Conservation (phyloP, 2,888 invertebrate genomes). For the Conistra vaccinii region DNA sequence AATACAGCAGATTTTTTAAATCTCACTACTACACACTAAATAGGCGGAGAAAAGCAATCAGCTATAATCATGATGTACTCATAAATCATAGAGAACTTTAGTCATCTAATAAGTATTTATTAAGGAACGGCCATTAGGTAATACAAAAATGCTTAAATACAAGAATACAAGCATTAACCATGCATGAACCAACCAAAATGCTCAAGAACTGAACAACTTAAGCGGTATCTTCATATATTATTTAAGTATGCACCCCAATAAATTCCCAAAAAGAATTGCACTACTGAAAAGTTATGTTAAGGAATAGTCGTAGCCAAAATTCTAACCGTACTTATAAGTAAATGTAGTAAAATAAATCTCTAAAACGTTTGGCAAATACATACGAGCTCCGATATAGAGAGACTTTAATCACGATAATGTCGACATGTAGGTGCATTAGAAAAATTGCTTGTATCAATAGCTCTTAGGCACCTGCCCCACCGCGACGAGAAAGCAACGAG, state of each 20-base stretch:
- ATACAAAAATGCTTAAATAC: background rate
- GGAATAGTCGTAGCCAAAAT: slow-evolving; percentile 61
- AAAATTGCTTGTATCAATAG: slow-evolving; percentile 77
- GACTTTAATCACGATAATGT: slow-evolving; percentile 79
- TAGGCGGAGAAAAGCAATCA: background rate
- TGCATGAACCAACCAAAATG: no score
- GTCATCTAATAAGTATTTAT: background rate
- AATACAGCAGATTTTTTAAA: no score
- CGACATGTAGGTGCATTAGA: slow-evolving; percentile 76
- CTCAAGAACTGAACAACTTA: slow-evolving; percentile 1
- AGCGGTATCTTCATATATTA: slow-evolving; percentile 29
- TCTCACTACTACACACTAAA: no score
- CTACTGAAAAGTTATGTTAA: slow-evolving; percentile 39
- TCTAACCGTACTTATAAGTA: slow-evolving; percentile 57
- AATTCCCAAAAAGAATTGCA: slow-evolving; percentile 53
- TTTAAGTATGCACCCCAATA: slow-evolving; percentile 45
- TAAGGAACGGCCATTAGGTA: no score
- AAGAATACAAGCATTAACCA: background rate
- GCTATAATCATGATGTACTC: background rate
- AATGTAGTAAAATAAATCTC: slow-evolving; percentile 63
- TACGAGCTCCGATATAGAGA: slow-evolving; percentile 65
- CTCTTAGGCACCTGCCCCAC: slow-evolving; percentile 47
- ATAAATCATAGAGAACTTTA: background rate
- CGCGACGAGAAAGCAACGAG: no score
- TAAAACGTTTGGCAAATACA: slow-evolving; percentile 71